Percentiles rank a stretch among this genome's conserved stretches.
These are phyloP conservation scores for Psix sp. DNA, from an alignment of 1,140 invertebrate genomes.

Conservation along the genomic window DNA sequence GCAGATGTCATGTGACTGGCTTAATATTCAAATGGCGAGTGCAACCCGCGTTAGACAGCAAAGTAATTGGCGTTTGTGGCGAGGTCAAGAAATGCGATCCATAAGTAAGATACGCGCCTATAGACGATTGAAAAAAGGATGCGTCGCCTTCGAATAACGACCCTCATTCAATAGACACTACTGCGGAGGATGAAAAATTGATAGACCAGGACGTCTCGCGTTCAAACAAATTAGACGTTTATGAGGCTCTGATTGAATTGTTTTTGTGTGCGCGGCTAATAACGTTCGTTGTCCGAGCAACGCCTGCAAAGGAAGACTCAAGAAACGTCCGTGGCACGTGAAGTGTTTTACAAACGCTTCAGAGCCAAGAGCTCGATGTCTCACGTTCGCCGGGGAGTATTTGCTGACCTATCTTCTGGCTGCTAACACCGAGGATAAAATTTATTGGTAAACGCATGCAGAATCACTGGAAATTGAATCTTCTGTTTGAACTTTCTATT, in stretches of 20 bases:
- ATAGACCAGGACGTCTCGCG: too few relatives aligned
- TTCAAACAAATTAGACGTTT: too few relatives aligned
- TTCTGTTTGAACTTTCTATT: conserved; percentile 36
- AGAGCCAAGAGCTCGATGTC: conserved; percentile 40
- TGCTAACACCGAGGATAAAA: conserved; percentile 34
- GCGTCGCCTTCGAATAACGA: conserved; percentile 28
- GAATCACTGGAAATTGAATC: conserved; percentile 23
- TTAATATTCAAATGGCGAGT: conserved; percentile 43
- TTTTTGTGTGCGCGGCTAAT: too few relatives aligned
- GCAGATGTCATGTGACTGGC: conserved; percentile 1
- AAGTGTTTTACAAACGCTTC: conserved; percentile 57
- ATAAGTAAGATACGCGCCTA: conserved; percentile 15
- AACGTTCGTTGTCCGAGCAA: too few relatives aligned
- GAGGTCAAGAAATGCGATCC: conserved; percentile 48
- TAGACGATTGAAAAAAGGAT: conserved; percentile 28
- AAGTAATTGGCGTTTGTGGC: conserved; percentile 25
- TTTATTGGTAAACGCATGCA: conserved; percentile 47
- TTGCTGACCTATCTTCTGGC: conserved; percentile 51
- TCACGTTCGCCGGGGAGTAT: conserved; percentile 34
- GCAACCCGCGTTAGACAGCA: conserved; percentile 18
- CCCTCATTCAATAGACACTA: too few relatives aligned
- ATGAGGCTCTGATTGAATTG: too few relatives aligned
- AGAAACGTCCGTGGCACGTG: conserved; percentile 20
- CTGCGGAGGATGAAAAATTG: too few relatives aligned
- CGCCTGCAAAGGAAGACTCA: neutral